Conservation (phyloP, 2,113 vertebrate genomes). For the Smithornis capensis region DNA sequence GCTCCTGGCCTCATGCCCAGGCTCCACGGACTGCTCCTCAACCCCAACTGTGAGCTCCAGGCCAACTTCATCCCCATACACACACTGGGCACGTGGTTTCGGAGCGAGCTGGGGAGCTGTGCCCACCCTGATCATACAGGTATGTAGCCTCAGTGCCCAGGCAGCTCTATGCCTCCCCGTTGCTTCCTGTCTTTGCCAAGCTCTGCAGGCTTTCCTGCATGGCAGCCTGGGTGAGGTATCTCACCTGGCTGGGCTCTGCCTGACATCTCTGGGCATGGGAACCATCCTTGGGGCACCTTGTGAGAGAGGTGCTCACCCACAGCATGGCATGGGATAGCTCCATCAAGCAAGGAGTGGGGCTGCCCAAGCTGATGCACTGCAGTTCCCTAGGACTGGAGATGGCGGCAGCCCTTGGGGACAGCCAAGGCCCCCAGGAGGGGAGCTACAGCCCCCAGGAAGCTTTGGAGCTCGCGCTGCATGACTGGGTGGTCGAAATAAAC, state of each 20-base stretch:
- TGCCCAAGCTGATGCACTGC: not conserved
- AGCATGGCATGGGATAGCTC: not conserved
- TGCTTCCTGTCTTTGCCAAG: not conserved
- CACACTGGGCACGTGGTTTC: constrained; percentile 80
- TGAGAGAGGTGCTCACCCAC: fast-evolving
- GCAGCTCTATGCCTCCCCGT: not conserved
- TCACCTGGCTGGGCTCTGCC: not conserved
- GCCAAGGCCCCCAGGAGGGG: not conserved
- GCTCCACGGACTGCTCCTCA: constrained; percentile 82
- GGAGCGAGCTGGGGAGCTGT: constrained; percentile 35
- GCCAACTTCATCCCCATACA: constrained; percentile 87
- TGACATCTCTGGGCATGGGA: not conserved
- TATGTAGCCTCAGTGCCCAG: not conserved
- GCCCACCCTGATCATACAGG: not conserved
- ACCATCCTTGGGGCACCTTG: not conserved
- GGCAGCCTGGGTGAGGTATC: not conserved
- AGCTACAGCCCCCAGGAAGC: constrained; percentile 80
- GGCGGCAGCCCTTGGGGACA: not conserved
- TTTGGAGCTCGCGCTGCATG: constrained; percentile 75
- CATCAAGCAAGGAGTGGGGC: not conserved
- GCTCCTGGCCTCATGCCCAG: constrained; percentile 70
- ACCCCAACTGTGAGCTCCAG: constrained; percentile 90
- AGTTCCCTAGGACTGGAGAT: not conserved
- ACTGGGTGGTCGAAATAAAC: constrained; percentile 84
- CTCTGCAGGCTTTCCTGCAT: not conserved